Evolutionary conservation across 2,113 vertebrate genomes (phyloP), one percentile per base, ranked within the genome.

Genomic region (Oxyura jamaicensis): DNA sequence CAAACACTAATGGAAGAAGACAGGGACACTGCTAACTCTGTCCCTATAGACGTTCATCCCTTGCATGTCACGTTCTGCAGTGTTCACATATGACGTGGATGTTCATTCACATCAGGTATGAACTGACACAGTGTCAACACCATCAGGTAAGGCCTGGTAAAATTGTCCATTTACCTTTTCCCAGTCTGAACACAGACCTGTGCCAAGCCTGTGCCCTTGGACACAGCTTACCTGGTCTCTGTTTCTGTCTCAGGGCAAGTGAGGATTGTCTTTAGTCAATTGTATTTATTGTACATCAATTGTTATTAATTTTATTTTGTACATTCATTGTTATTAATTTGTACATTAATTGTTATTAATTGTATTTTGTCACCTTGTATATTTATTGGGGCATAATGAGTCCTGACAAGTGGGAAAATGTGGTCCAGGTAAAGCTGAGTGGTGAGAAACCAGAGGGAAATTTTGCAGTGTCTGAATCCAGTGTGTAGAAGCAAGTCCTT

Each of bases 131-230:
- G 69, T n/a, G 88, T 50, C 68, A 50, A 19, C 46, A 82, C 36
- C 5, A 0, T 7, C 0, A 0, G 26, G 11, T 7, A 69, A 52
- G 48, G 35, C 74, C 68, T 46, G 16, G n/a, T 23, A 25, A 52
- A 5, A 11, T 4, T 29, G 10, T 46, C 14, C n/a, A 7, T 59
- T 26, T 39, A 3, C 10, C 6, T 81, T 56, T 29, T 63, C 15
- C 31, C 48, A 12, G 8, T 22, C 22, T 39, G 72, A 86, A 48
- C n/a, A 11, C 4, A 21, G 39, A 29, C 26, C 25, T 74, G 25
- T 28, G 62, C 29, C 36, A 35, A 10, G 14, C 33, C 68, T 56
- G 36, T 48, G 63, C 41, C n/a, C 22, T 23, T 41, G 56, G 36
- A 31, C 13, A 12, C 33, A 48, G 0, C 25, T 33, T 26, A 8